Evolutionary conservation across 2,113 vertebrate genomes (phyloP).

Genomic region (Apeltes quadracus): DNA sequence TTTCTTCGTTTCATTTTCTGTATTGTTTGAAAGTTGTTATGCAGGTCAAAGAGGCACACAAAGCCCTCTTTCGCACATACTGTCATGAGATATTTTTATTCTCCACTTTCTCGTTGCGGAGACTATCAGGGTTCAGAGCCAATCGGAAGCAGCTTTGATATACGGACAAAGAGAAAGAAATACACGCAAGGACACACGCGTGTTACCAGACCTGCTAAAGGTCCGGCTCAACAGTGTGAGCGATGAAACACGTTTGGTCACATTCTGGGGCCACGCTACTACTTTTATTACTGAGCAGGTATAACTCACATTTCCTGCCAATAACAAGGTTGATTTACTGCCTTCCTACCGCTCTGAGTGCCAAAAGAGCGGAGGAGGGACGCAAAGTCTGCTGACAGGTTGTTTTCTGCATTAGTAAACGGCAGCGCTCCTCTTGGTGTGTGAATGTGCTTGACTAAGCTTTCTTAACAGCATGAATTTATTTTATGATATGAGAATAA

Average conservation of each 20-base stretch:
- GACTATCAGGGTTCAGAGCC: not conserved
- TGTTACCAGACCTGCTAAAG: not conserved
- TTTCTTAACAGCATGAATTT: conserved; percentile 31
- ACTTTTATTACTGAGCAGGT: conserved; percentile 4
- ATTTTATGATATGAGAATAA: conserved; percentile 18
- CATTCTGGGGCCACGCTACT: not conserved
- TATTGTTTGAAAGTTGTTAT: not conserved
- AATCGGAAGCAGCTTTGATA: not conserved
- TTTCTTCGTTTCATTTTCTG: not conserved
- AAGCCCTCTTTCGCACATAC: not conserved
- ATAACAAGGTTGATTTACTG: conserved; percentile 17
- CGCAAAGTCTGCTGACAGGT: conserved; percentile 45
- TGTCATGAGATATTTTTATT: not conserved
- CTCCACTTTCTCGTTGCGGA: not conserved
- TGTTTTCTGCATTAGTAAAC: conserved; percentile 46
- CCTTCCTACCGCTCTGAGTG: conserved; percentile 1
- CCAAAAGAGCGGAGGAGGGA: conserved; percentile 23
- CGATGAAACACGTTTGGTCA: not conserved
- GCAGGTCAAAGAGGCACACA: not conserved
- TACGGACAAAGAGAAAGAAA: not conserved
- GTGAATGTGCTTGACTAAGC: conserved; percentile 40
- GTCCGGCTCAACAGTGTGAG: not conserved
- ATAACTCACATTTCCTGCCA: conserved; percentile 20
- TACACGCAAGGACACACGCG: not conserved
- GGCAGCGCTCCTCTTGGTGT: conserved; percentile 33